Conservation (phyloP, 2,113 vertebrate genomes). For the Upupa epops region DNA sequence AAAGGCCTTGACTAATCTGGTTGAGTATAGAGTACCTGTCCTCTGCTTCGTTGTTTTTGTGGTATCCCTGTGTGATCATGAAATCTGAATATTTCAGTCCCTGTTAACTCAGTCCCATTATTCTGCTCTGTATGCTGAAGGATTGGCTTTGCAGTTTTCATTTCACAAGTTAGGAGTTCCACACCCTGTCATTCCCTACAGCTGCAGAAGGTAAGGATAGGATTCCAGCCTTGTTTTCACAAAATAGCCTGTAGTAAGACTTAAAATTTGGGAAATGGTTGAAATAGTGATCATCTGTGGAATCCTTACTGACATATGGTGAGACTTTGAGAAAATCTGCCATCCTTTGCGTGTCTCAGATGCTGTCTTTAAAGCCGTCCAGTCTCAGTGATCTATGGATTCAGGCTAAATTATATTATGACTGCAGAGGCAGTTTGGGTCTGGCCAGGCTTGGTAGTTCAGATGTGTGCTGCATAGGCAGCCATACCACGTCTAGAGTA, state of each 20-base stretch:
- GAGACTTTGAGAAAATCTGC: neutral
- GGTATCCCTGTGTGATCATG: neutral
- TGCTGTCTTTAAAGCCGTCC: neutral
- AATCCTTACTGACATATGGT: neutral
- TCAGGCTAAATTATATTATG: neutral
- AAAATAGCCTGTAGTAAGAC: neutral
- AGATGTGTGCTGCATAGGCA: neutral
- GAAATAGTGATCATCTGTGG: neutral
- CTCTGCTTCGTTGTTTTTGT: neutral
- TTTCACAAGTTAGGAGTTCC: neutral
- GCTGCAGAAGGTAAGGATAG: neutral
- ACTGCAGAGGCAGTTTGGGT: neutral
- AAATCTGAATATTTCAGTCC: neutral
- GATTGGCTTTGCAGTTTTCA: neutral
- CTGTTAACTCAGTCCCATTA: neutral
- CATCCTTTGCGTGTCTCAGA: neutral
- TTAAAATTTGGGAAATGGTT: neutral
- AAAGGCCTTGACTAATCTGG: neutral
- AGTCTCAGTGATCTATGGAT: neutral
- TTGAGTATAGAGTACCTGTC: neutral
- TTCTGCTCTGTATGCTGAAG: rapidly evolving
- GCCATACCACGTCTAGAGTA: neutral
- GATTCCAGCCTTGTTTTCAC: neutral
- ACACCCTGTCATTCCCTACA: neutral
- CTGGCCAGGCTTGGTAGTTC: neutral